phyloP scores from a whole-genome alignment of 2,888 invertebrate genomes.

The Priocnemis perturbator region DNA sequence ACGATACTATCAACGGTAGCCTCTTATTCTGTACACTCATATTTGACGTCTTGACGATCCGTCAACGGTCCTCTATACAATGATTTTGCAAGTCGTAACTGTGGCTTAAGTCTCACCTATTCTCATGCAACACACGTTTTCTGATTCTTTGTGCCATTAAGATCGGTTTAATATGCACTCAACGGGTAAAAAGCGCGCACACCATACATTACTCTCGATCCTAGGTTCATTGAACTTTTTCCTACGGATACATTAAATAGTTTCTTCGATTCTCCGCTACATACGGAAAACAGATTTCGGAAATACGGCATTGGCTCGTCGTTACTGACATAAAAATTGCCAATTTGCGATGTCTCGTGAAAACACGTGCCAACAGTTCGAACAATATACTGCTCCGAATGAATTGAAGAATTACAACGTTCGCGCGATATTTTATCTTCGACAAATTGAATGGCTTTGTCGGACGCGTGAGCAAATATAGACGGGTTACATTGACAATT shows the following conservation, averaged over 20 bases:
- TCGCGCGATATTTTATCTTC: too few relatives aligned
- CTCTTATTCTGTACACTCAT: not conserved
- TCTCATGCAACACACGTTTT: too few relatives aligned
- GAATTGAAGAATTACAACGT: too few relatives aligned
- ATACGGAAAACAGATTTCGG: conserved; percentile 19
- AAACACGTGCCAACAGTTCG: conserved; percentile 10
- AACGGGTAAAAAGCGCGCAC: not conserved
- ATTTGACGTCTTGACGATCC: too few relatives aligned
- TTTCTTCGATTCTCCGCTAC: too few relatives aligned
- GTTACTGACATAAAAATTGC: conserved; percentile 33
- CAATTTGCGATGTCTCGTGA: conserved; percentile 27
- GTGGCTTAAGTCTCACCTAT: too few relatives aligned
- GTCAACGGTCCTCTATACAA: too few relatives aligned
- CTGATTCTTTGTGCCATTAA: too few relatives aligned
- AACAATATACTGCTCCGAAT: not conserved
- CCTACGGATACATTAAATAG: conserved; percentile 29
- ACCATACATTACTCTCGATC: conserved; percentile 22
- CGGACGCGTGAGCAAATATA: too few relatives aligned
- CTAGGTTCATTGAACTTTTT: conserved; percentile 15
- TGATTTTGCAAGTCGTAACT: too few relatives aligned
- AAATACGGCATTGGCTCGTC: conserved; percentile 30
- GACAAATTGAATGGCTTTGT: too few relatives aligned
- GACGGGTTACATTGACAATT: too few relatives aligned
- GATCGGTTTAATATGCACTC: not conserved
- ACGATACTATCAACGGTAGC: not conserved